These are phyloP conservation scores for Idaea straminata DNA, from an alignment of 2,888 invertebrate species.

Conservation along the genomic window DNA sequence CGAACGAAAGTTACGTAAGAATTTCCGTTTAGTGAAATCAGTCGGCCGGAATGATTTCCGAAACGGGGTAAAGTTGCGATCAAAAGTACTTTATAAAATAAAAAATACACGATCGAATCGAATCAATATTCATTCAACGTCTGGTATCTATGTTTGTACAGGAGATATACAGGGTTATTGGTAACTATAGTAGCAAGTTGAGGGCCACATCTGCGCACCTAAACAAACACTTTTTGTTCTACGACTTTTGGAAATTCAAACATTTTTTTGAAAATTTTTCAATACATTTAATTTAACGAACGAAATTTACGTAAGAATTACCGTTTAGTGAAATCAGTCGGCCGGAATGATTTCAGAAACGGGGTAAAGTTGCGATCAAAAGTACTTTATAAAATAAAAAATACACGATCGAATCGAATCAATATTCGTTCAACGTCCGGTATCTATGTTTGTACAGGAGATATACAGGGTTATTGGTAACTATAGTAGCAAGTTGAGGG, in stretches of 20 bases:
- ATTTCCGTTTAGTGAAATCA: not conserved
- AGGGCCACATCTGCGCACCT: too few species aligned
- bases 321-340: not conserved
- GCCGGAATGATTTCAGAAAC: not conserved
- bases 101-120: not conserved
- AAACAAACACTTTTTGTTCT: too few species aligned
- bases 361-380: not conserved
- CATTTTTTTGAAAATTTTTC: not conserved
- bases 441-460: not conserved
- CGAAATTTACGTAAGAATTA: not conserved
- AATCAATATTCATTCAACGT: not conserved
- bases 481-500: too few species aligned
- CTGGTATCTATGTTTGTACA: not conserved
- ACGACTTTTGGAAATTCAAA: too few species aligned
- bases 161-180: too few species aligned
- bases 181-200: too few species aligned
- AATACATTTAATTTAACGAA: not conserved
- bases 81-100: not conserved
- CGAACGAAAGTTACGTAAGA: not conserved
- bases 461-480: too few species aligned
- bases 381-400: not conserved
- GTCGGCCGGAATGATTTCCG: not conserved
- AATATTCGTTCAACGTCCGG: not conserved
- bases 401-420: not conserved
- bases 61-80: not conserved